A percentile compares a stretch with the other conserved stretches of the same genome.
Conservation (phyloP, 2,113 vertebrate genomes). For the Papio anubis region DNA sequence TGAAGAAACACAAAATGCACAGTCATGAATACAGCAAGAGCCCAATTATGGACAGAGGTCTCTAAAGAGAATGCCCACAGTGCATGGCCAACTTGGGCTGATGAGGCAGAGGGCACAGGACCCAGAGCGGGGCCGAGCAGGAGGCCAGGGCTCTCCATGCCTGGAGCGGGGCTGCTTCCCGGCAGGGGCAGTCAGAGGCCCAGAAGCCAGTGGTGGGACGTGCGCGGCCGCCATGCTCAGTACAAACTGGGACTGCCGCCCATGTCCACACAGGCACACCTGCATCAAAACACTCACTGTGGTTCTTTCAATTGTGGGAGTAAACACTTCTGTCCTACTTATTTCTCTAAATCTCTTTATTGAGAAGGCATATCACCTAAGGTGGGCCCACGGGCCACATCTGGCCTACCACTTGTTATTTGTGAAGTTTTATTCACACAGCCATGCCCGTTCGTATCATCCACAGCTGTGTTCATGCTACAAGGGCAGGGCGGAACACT, state of each 20-base stretch:
- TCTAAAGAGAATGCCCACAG: not conserved
- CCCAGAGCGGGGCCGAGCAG: not conserved
- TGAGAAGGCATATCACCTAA: not conserved
- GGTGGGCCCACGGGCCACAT: not conserved
- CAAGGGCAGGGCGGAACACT: too few species aligned
- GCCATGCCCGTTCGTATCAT: not conserved
- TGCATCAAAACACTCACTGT: not conserved
- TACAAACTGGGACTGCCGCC: accelerated
- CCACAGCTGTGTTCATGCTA: not conserved
- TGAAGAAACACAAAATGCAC: not conserved
- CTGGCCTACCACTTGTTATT: not conserved
- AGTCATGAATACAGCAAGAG: not conserved
- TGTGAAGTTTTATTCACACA: not conserved
- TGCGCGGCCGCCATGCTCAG: accelerated
- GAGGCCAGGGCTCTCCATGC: accelerated
- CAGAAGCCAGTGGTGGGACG: not conserved
- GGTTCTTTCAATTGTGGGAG: not conserved
- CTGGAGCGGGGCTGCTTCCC: not conserved
- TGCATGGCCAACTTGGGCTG: not conserved
- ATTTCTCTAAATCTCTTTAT: not conserved
- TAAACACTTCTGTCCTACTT: not conserved
- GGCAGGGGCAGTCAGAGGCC: not conserved
- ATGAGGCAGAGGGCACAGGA: not conserved
- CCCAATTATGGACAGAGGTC: not conserved
- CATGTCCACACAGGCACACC: not conserved